These are phyloP conservation scores for Congeria kusceri DNA, from an alignment of 2,888 invertebrate species.

Conservation along the genomic window DNA sequence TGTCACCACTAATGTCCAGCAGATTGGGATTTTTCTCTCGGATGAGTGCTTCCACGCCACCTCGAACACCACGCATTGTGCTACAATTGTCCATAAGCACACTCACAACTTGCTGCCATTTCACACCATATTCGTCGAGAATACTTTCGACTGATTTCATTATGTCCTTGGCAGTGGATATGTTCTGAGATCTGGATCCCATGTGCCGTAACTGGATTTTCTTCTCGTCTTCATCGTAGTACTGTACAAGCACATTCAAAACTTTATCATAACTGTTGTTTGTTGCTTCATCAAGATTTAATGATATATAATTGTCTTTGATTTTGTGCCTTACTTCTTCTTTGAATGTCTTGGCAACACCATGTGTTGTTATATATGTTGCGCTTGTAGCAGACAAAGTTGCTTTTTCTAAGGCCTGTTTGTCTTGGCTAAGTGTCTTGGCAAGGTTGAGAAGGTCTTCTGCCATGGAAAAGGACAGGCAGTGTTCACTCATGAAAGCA, in stretches of 20 bases:
- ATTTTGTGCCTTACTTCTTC: conserved; percentile 4
- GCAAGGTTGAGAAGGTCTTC: background rate
- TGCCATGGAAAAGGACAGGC: background rate
- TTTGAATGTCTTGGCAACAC: background rate
- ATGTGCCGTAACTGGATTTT: conserved; percentile 9
- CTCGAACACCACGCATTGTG: conserved; percentile 29
- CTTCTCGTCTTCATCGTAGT: background rate
- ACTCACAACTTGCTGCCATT: conserved; percentile 15
- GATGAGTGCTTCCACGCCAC: conserved; percentile 18
- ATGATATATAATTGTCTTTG: background rate
- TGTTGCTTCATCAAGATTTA: conserved; percentile 7
- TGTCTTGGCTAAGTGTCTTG: background rate
- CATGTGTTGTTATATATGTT: background rate
- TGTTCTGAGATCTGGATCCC: conserved; percentile 5
- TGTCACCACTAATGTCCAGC: conserved; percentile 1
- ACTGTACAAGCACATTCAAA: conserved; percentile 8
- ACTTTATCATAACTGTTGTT: conserved; percentile 8
- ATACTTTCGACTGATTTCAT: conserved; percentile 5
- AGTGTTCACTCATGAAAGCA: conserved; percentile 13
- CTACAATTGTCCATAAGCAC: conserved; percentile 23
- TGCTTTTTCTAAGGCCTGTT: background rate
- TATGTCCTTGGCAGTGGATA: background rate
- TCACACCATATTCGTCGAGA: background rate
- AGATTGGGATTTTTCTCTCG: conserved; percentile 7
- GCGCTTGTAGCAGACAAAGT: background rate